Conservation (phyloP, 37 sponge, comb jelly and placozoan species). For the Beroe ovata region DNA sequence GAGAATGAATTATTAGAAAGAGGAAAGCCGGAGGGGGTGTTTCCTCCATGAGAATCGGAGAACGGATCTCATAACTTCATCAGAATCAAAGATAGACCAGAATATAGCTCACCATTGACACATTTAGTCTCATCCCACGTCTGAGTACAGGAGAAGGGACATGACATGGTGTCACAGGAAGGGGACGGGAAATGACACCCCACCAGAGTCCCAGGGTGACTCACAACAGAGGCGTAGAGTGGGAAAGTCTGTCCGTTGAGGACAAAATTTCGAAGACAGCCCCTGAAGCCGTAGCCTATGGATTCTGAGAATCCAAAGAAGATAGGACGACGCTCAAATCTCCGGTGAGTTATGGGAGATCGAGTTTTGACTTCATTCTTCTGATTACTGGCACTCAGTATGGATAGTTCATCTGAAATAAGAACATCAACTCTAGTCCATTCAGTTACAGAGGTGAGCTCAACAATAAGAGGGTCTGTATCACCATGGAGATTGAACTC, state of each 20-base stretch:
- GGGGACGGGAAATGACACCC: neutral
- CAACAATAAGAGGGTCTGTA: neutral
- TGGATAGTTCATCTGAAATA: neutral
- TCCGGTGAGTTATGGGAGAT: neutral
- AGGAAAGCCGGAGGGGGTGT: too few species aligned
- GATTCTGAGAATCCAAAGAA: neutral
- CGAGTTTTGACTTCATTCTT: neutral
- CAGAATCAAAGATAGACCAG: too few species aligned
- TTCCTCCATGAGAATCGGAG: too few species aligned
- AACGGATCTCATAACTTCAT: too few species aligned
- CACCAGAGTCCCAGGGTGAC: neutral
- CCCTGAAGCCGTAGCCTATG: neutral
- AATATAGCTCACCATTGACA: conserved; percentile 7
- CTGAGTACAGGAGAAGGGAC: conserved; percentile 33
- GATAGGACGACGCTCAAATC: neutral
- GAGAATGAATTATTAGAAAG: too few species aligned
- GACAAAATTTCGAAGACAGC: conserved; percentile 11
- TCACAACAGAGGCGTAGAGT: neutral
- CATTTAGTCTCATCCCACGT: conserved; percentile 49
- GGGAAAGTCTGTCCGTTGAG: neutral
- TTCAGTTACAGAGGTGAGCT: neutral
- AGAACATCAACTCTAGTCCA: neutral
- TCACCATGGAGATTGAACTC: conserved; percentile 12
- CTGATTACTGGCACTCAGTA: neutral
- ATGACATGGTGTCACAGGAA: neutral